These are phyloP conservation scores for Myotis findleyi DNA, from an alignment of 2,797 vertebrate species.

Conservation along the genomic window DNA sequence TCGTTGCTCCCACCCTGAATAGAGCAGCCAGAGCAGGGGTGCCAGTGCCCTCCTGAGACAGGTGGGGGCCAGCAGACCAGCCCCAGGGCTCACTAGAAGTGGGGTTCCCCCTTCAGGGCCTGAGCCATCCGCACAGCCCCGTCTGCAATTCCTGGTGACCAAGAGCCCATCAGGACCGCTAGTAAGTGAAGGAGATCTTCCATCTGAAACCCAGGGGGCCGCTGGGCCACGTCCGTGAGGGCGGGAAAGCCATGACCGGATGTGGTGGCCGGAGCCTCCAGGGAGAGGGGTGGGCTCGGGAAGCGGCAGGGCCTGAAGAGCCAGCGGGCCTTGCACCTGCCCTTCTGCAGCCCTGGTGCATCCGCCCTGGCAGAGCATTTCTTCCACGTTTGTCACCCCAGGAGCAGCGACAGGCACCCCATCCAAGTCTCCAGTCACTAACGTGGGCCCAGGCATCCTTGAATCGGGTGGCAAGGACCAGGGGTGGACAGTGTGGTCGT, in stretches of 20 bases:
- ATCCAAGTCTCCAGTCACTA: neutral
- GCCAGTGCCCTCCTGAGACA: neutral
- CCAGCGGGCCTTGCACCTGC: neutral
- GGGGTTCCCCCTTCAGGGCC: neutral
- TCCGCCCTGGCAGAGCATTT: neutral
- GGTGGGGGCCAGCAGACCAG: neutral
- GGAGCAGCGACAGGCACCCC: neutral
- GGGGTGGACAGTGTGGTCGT: neutral
- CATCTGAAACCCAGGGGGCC: neutral
- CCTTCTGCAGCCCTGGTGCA: neutral
- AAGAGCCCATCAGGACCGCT: too few relatives aligned
- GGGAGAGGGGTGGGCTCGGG: neutral
- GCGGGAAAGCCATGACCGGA: neutral
- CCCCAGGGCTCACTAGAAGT: neutral
- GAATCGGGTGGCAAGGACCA: neutral
- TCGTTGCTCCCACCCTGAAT: neutral
- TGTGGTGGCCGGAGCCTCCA: neutral
- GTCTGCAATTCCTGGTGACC: neutral
- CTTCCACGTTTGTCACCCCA: neutral
- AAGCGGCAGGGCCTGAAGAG: neutral
- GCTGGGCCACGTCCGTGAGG: neutral
- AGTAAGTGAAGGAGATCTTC: neutral
- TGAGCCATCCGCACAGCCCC: fast-evolving
- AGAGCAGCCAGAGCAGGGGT: neutral
- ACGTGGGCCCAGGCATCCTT: neutral